phyloP scores from a whole-genome alignment of 2,888 invertebrate genomes.

The Tribolium freemani region DNA sequence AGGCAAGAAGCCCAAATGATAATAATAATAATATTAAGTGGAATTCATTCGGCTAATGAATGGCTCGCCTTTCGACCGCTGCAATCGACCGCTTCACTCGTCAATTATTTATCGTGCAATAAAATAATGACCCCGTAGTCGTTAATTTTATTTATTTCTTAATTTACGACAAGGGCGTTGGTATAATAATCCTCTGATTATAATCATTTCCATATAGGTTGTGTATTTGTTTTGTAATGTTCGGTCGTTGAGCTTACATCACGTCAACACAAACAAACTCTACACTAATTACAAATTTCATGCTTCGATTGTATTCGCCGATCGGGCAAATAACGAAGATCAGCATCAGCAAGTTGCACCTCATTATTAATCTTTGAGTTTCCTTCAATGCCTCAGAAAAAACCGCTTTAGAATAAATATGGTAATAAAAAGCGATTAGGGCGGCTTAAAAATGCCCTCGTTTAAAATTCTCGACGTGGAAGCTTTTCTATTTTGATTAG shows the following conservation, averaged over 20 bases:
- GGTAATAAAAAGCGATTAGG: background rate
- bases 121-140: conserved; percentile 20
- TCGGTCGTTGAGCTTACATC: conserved; percentile 34
- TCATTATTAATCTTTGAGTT: conserved; percentile 13
- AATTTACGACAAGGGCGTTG: conserved; percentile 14
- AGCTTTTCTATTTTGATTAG: conserved; percentile 27
- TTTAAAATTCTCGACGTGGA: background rate
- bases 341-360: conserved; percentile 19
- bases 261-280: conserved; percentile 32
- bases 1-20: conserved; percentile 2
- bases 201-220: conserved; percentile 21
- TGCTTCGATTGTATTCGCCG: conserved; percentile 38
- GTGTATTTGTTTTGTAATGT: conserved; percentile 32
- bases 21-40: conserved; percentile 16
- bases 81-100: conserved; percentile 2
- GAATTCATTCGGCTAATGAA: conserved; percentile 36
- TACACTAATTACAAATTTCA: conserved; percentile 42
- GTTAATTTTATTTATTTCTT: conserved; percentile 37
- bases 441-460: background rate
- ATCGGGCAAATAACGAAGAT: conserved; percentile 42
- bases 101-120: conserved; percentile 35
- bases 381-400: background rate
- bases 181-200: conserved; percentile 1
- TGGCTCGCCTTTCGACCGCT: conserved; percentile 15
- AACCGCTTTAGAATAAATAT: background rate